phyloP scores from a whole-genome alignment of 2,888 invertebrate species.

The Ommatoiulus sabulosus region DNA sequence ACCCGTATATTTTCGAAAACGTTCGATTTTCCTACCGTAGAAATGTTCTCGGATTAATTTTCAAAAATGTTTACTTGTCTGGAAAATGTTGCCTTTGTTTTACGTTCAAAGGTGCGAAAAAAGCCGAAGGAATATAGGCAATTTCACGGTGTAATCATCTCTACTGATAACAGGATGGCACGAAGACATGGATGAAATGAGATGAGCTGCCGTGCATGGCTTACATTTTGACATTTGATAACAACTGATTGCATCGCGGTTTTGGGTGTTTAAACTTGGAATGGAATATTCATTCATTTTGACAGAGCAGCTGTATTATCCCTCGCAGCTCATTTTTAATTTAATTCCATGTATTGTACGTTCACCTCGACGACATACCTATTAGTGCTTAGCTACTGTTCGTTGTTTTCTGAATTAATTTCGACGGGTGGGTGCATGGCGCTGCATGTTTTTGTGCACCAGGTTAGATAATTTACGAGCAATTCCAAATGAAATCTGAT shows the following conservation, averaged over 20 bases:
- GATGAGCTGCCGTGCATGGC: not conserved
- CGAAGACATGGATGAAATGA: not conserved
- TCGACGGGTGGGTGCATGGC: not conserved
- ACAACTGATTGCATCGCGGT: not conserved
- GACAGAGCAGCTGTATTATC: not conserved
- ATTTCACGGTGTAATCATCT: not conserved
- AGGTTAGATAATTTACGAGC: not conserved
- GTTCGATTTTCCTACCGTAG: not conserved
- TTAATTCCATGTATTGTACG: not conserved
- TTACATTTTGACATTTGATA: not conserved
- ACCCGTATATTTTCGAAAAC: not conserved
- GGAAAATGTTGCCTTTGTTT: not conserved
- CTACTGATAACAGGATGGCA: slow-evolving; percentile 1
- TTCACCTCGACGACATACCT: not conserved
- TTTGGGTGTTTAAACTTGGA: not conserved
- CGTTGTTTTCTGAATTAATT: not conserved
- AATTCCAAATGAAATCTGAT: not conserved
- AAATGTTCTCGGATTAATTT: not conserved
- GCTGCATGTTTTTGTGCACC: not conserved
- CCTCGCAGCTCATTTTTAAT: not conserved
- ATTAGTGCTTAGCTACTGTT: not conserved
- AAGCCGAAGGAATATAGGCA: not conserved
- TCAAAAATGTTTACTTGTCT: not conserved
- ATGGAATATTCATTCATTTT: not conserved
- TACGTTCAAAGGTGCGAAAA: not conserved